These are phyloP conservation scores for Hexactinellida sp. DNA, from an alignment of 37 sponge, comb jelly and placozoan species.

Conservation along the genomic window DNA sequence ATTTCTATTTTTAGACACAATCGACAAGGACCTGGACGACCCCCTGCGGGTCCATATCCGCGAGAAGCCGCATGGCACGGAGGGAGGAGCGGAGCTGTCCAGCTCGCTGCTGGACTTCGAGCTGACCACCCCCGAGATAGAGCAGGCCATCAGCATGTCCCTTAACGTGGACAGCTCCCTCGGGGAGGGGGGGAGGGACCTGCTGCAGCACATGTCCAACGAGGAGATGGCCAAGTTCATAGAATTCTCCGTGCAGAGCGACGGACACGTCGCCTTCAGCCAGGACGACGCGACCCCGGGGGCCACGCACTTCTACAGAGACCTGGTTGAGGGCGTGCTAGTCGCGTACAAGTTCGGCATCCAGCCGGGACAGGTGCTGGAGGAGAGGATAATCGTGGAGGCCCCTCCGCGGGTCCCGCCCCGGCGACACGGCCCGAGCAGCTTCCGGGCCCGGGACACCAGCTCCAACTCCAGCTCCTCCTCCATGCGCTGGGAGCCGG, in stretches of 20 bases:
- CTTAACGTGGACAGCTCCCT: not conserved
- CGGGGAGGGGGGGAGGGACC: not conserved
- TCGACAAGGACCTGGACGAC: not conserved
- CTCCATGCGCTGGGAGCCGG: conserved; percentile 11
- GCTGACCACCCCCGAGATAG: not conserved
- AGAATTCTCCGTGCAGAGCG: not conserved
- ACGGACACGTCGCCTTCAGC: not conserved
- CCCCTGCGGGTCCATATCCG: not conserved
- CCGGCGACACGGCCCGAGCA: not conserved
- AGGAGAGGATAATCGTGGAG: not conserved
- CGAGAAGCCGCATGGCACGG: not conserved
- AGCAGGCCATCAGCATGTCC: not conserved
- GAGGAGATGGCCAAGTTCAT: not conserved
- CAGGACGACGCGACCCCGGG: conserved; percentile 2
- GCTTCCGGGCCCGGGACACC: not conserved
- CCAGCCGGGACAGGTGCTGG: not conserved
- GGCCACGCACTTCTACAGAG: not conserved
- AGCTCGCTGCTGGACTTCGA: not conserved
- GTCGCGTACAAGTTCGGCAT: not conserved
- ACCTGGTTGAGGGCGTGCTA: not conserved
- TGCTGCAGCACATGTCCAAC: not conserved
- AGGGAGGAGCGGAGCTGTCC: not conserved
- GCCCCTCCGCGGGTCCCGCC: not conserved
- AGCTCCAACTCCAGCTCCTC: not conserved
- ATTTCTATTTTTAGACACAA: too few relatives aligned